Evolutionary conservation across 1,140 invertebrate genomes (phyloP).

Genomic region (Brachionus rubens): DNA sequence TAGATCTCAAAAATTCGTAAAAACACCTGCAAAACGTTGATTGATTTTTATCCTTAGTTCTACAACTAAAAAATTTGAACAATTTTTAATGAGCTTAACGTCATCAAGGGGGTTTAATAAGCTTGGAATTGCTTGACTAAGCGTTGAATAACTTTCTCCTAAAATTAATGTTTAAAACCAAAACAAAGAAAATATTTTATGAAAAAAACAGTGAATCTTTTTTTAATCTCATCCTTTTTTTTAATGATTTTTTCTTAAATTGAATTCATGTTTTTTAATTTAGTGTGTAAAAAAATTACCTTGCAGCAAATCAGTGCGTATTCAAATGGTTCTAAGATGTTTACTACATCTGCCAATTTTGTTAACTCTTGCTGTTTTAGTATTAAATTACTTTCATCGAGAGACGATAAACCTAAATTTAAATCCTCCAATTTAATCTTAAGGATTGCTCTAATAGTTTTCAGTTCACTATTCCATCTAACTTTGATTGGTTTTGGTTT

Average conservation of each 20-base stretch:
- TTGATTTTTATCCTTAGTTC: neutral
- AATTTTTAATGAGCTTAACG: too few species aligned
- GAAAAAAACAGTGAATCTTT: too few species aligned
- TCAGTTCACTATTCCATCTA: neutral
- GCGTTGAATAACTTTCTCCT: neutral
- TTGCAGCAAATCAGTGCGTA: too few species aligned
- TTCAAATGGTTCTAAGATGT: conserved; percentile 13
- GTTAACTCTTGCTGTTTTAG: neutral
- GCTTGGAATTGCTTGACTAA: neutral
- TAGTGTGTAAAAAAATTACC: neutral
- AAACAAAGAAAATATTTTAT: too few species aligned
- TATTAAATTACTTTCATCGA: neutral
- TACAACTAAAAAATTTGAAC: neutral
- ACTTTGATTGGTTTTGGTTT: conserved; percentile 15
- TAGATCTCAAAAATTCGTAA: neutral
- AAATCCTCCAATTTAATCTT: conserved; percentile 1
- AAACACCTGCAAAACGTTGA: neutral
- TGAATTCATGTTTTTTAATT: neutral
- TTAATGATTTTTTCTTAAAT: too few species aligned
- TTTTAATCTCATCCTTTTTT: too few species aligned
- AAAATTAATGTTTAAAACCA: too few species aligned
- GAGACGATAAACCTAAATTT: neutral
- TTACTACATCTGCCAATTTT: neutral
- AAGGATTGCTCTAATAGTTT: neutral
- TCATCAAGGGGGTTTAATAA: too few species aligned